Percentiles rank a stretch among this genome's conserved stretches.
phyloP scores from a whole-genome alignment of 2,113 vertebrate genomes.

The Microcebus murinus region DNA sequence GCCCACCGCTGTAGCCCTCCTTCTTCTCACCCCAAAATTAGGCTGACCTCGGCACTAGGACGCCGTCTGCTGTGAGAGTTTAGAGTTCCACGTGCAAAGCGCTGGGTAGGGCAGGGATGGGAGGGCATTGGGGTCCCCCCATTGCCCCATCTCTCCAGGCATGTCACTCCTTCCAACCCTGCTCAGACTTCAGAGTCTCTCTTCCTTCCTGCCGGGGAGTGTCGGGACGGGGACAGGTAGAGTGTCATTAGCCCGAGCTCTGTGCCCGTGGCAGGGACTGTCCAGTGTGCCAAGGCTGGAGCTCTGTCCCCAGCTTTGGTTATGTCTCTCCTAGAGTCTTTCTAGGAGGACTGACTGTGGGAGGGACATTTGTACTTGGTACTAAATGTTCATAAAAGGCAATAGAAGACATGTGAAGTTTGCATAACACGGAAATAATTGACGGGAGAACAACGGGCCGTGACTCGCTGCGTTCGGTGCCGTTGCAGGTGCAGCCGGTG shows the following conservation, averaged over 20 bases:
- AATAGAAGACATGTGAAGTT: background rate
- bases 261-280: background rate
- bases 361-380: background rate
- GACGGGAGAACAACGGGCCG: fast-evolving
- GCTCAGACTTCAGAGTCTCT: background rate
- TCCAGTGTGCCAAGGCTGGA: background rate
- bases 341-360: background rate
- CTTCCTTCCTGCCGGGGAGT: background rate
- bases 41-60: background rate
- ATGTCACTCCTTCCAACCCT: background rate
- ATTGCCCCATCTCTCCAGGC: background rate
- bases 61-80: background rate
- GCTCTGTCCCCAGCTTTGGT: background rate
- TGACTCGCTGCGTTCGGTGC: background rate
- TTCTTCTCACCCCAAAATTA: background rate
- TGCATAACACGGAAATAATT: background rate
- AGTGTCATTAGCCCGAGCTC: background rate
- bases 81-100: background rate
- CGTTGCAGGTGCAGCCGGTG: constrained; percentile 91
- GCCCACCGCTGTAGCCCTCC: background rate
- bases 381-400: background rate
- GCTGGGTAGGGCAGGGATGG: fast-evolving
- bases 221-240: fast-evolving
- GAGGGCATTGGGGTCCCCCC: no score
- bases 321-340: background rate